Base-by-base conservation (phyloP, 2,888 invertebrate genomes). In the Cheilosia impressa region DNA sequence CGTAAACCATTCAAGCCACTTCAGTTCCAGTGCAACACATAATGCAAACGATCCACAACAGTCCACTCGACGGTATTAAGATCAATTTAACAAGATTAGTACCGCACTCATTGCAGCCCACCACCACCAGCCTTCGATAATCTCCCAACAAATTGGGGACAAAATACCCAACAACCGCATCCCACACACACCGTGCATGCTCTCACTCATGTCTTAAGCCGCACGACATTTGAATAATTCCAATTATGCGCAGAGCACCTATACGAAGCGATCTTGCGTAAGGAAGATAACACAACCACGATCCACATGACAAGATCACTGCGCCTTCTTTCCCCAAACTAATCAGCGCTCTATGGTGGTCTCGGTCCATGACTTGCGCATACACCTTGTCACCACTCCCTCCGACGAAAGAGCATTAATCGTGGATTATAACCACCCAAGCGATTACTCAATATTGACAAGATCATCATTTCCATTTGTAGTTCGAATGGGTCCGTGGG, bases 71-170 rank as follows among this genome's bases (percentile, higher is more conserved):
- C 57, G 50, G 69, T 69, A 79, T 80, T 69, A 84, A 79, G 79
- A 80, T 80, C 75, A 79, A 79, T 84, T 79, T 55, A 84, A 75
- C 71, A 19, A 52, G 73, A 75, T 79, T 79, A 68, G 47, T 57
- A 45, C 41, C 57, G 57, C 63, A 43, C 47, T 47, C 19, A 47
- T 50, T 63, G 24, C 69, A 69, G 72, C 73, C 73, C 79, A 79
- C 79, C 43, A 76, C n/a, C 50, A 76, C n/a, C 50, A 41, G 34
- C 17, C 57, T 7, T 4, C 17, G n/a, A 66, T 45, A 62, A 80
- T 81, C 68, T 55, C 7, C 52, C 62, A 84, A 84, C 80, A 84
- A 84, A 80, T 84, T 84, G 75, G 69, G 55, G 69, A 84, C 84
- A 79, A 79, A 71, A 62, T 60, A 27, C 38, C 43, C 38, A 52